Base-by-base conservation (phyloP, 2,888 invertebrate species). In the Hymenopus coronatus region DNA sequence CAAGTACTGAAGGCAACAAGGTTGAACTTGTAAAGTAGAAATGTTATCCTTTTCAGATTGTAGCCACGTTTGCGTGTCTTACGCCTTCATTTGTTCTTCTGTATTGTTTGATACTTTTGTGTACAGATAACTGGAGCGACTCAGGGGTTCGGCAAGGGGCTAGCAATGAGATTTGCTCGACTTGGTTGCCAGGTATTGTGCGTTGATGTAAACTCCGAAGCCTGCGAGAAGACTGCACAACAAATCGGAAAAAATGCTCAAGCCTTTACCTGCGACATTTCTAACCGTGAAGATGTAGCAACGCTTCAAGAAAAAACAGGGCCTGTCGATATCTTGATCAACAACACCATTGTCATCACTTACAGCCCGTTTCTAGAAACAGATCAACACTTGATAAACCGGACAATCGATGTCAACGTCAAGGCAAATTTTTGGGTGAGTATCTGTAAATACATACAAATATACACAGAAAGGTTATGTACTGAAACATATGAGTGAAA, bases 91-190 rank as follows among this genome's bases (percentile, higher is more conserved):
- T 40, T 1, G 1, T 12, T 12, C 1, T 12, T 40, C 33, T 8
- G 40, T 12, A 40, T 40, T 40, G 33, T 8, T 40, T 40, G 1
- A 40, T 40, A 12, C 6, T 33, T 6, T 12, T 40, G 9, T 40
- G 12, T 40, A 2, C 89, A 90, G 90, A 87, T 90, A 83, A 90
- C 90, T 25, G 90, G 90, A 3, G 54, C 89, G 4, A 89, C 87
- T 25, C 89, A 88, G 28, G 89, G 89, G 9, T 40, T 90, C 25
- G 90, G 90, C 14, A 85, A 89, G 7, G 89, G 84, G 81, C 33
- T 90, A 14, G 88, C 88, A 8, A 82, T 90, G 28, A 40, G 40
- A n/a, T 85, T 90, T 15, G 89, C 89, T 2, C 20, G 70, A 7
- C 88, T 82, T 3, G 90, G 90, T 0, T 84, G 86, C 40, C 25